These are phyloP conservation scores for Stegostoma tigrinum DNA, from an alignment of 2,113 vertebrate species.

Conservation along the genomic window DNA sequence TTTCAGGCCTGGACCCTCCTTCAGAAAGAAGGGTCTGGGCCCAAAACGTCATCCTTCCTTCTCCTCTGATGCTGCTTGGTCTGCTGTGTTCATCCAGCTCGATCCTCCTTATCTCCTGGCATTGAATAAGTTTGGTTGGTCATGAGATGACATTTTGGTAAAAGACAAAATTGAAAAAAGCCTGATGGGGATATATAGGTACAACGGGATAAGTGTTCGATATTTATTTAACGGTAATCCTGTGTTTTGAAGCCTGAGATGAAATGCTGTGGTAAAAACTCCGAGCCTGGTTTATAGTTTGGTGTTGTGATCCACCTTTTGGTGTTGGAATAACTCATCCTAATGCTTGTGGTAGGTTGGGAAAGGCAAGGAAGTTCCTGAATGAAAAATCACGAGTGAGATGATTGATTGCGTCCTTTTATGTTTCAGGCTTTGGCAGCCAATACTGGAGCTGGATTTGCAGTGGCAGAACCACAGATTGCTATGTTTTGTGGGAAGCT, in stretches of 20 bases:
- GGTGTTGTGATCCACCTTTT: not conserved
- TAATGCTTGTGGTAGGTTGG: not conserved
- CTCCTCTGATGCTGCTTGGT: no score
- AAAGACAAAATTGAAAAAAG: not conserved
- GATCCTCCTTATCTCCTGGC: no score
- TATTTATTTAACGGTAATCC: not conserved
- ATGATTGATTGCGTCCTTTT: not conserved
- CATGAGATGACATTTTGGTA: not conserved
- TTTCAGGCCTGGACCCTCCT: no score
- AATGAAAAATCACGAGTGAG: not conserved
- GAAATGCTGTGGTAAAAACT: not conserved
- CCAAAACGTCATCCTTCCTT: no score
- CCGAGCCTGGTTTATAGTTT: not conserved
- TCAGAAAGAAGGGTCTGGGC: no score
- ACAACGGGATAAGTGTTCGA: not conserved
- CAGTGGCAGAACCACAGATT: conserved; percentile 86
- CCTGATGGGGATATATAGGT: not conserved
- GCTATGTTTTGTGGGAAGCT: conserved; percentile 96
- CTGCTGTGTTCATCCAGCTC: no score
- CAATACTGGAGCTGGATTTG: conserved; percentile 83
- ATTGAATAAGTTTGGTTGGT: no score
- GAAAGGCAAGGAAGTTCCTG: not conserved
- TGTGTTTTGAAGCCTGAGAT: not conserved
- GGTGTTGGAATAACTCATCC: not conserved
- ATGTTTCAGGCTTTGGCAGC: conserved; percentile 76